These are phyloP conservation scores for Conus betulinus DNA, from an alignment of 1,140 invertebrate genomes.

Conservation along the genomic window DNA sequence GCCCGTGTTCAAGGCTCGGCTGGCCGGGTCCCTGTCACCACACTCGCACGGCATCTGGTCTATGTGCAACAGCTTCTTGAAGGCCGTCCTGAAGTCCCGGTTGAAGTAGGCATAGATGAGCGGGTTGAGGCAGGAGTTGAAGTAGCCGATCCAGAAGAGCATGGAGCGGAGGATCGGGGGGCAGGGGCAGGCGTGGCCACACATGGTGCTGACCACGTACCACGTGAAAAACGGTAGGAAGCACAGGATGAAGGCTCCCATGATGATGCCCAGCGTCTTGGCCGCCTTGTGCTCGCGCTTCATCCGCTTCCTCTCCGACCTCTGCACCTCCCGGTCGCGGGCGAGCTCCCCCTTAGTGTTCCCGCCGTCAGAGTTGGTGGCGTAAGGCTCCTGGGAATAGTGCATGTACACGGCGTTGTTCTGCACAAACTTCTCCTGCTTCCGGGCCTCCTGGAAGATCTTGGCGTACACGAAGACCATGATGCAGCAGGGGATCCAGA, in stretches of 20 bases:
- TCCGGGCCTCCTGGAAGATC: slow-evolving; percentile 93
- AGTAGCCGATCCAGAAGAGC: slow-evolving; percentile 99
- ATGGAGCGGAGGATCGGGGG: slow-evolving; percentile 90
- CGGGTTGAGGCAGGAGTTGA: slow-evolving; percentile 97
- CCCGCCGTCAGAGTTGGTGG: slow-evolving; percentile 33
- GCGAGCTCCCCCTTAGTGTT: slow-evolving; percentile 35
- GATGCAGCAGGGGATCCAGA: slow-evolving; percentile 96
- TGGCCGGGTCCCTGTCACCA: slow-evolving; percentile 44
- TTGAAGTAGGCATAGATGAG: slow-evolving; percentile 99
- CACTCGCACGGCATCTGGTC: slow-evolving; percentile 52
- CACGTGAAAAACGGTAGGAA: slow-evolving; percentile 95
- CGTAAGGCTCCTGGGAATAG: slow-evolving; percentile 38
- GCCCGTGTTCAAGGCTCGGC: slow-evolving; percentile 46
- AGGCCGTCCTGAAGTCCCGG: slow-evolving; percentile 97
- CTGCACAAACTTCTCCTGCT: slow-evolving; percentile 87
- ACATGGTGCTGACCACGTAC: slow-evolving; percentile 90
- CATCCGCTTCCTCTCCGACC: slow-evolving; percentile 67
- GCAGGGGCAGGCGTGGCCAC: slow-evolving; percentile 84
- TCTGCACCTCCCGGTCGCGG: slow-evolving; percentile 44
- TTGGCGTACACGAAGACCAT: slow-evolving; percentile 92
- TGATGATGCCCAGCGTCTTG: slow-evolving; percentile 95
- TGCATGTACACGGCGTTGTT: slow-evolving; percentile 58
- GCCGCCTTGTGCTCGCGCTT: slow-evolving; percentile 96
- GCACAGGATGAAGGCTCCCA: slow-evolving; percentile 95
- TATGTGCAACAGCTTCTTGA: slow-evolving; percentile 83